Conservation (phyloP, 2,113 vertebrate genomes). For the Catagonus wagneri region DNA sequence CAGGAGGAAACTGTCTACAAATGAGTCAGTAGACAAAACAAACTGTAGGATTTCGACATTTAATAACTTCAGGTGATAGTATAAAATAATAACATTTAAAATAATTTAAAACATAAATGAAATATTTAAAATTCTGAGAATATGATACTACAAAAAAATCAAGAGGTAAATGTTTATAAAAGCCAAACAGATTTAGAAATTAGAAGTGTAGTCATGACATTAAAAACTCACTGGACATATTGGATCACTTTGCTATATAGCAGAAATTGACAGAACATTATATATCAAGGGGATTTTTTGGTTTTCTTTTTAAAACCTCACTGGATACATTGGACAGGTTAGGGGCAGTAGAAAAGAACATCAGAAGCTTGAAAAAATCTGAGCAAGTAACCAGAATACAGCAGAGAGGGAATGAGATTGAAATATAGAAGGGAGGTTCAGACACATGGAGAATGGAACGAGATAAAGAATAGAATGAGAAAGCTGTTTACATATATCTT, state of each 20-base stretch:
- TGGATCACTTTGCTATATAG: too few species aligned
- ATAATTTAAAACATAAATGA: background rate
- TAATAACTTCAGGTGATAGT: background rate
- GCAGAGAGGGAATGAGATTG: background rate
- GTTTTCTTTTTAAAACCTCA: too few species aligned
- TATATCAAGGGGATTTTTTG: too few species aligned
- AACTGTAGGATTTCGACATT: background rate
- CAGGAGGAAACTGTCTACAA: background rate
- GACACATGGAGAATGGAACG: background rate
- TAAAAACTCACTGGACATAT: background rate
- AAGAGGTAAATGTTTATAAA: slow-evolving; percentile 13
- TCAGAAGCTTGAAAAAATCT: background rate
- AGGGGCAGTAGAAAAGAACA: background rate
- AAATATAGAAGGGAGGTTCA: background rate
- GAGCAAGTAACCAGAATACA: background rate
- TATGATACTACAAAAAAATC: background rate
- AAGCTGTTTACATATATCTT: background rate
- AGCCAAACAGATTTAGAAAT: background rate
- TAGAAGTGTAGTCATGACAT: background rate
- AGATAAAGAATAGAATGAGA: background rate
- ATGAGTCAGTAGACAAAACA: background rate
- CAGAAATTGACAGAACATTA: too few species aligned
- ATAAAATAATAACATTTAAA: background rate
- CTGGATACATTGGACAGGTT: background rate
- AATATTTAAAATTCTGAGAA: background rate